phyloP scores from a whole-genome alignment of 2,888 invertebrate species.

The Bunonema sp. region DNA sequence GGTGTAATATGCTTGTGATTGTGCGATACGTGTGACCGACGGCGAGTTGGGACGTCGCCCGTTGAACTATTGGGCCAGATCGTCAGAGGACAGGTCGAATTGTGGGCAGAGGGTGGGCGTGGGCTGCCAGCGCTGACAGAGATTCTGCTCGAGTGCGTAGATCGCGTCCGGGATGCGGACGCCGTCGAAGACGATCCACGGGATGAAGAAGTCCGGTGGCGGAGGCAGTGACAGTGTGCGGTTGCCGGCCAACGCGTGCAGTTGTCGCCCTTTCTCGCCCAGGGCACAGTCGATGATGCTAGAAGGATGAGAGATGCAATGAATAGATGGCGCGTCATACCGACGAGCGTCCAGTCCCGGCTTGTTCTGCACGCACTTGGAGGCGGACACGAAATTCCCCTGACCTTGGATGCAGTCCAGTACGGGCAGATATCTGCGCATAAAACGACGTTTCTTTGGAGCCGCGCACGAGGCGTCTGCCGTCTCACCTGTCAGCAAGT shows the following conservation, averaged over 20 bases:
- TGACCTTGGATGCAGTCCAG: slow-evolving; percentile 29
- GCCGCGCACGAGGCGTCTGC: neutral
- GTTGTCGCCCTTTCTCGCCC: slow-evolving; percentile 24
- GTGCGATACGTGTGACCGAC: no score
- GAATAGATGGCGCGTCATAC: no score
- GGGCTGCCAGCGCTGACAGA: slow-evolving; percentile 31
- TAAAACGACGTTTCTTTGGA: neutral
- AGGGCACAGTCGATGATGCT: slow-evolving; percentile 28
- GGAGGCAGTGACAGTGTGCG: slow-evolving; percentile 8
- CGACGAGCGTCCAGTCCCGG: slow-evolving; percentile 7
- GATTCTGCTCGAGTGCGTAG: slow-evolving; percentile 32
- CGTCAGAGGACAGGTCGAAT: no score
- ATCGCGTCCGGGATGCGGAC: slow-evolving; percentile 31
- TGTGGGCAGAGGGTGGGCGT: slow-evolving; percentile 12
- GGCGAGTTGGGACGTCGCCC: no score
- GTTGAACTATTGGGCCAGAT: no score
- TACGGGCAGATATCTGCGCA: slow-evolving; percentile 16
- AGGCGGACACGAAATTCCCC: no score
- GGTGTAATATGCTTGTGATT: no score
- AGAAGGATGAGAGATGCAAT: slow-evolving; percentile 6
- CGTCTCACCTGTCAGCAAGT: slow-evolving; percentile 12
- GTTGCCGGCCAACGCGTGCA: slow-evolving; percentile 33
- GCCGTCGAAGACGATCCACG: slow-evolving; percentile 41
- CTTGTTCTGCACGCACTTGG: slow-evolving; percentile 21
- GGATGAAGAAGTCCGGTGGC: slow-evolving; percentile 20